Evolutionary conservation across 35 echinoderm and acorn worm species (phyloP), one percentile per base, ranked within the genome.

Genomic region (Stichopus chloronotus): DNA sequence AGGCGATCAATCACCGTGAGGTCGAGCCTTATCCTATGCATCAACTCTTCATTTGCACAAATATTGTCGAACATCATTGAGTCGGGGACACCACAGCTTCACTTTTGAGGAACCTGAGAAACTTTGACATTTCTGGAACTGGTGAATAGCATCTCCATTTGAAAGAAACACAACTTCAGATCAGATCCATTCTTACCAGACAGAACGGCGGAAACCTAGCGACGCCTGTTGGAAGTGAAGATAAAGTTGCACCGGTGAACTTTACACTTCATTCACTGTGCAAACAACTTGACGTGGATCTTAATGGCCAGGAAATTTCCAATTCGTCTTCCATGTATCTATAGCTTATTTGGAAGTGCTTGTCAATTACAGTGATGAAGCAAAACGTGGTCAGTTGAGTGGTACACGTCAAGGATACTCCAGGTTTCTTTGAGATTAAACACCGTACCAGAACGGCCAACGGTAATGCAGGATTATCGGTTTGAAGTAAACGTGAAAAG

Each of bases 211-310:
- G 7, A 7, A 43, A 25, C 53, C 81, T 84, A 20, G 43, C 52
- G 10, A 20, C 25, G 8, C 2, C 81, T 16, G 84, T 8, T 9
- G 55, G 55, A 19, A 84, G 24, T 8, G 17, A 55, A 3, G 93
- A 76, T 30, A 59, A 78, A 22, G 79, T 94, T 52, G 87, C 88
- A 17, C 93, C 94, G 0, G 56, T 57, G 6, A 95, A 95, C 85
- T 72, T 85, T 72, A 87, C 91, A 6, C 57, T 95, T 58, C 94
- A 95, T n/a, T 92, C 88, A 17, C 65, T 95, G 24, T 95, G 92
- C 57, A 87, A 76, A 13, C 56, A 95, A 59, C 63, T 95, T 55
- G 94, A 95, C 58, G 24, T 95, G 4, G 57, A 79, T 9, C 58
- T 94, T 21, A 94, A 94, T 16, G 94, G 91, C 5, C 88, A 81